Base-by-base conservation (phyloP, 64 coral and sea anemone species). In the Dendrophyllia cribrosa region DNA sequence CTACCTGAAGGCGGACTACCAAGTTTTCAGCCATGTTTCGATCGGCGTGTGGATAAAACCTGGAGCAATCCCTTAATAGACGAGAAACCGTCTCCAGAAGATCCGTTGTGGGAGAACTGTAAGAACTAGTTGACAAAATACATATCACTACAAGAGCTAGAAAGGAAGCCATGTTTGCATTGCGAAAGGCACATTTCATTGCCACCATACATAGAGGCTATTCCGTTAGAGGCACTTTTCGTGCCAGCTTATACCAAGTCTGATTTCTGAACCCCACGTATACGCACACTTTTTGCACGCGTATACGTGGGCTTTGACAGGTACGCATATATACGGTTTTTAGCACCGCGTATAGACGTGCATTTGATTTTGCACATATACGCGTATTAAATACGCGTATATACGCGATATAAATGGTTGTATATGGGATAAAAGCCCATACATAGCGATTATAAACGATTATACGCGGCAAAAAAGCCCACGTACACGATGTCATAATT, bases 401-500 rank as follows among this genome's bases (percentile, higher is more conserved):
- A n/a, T n/a, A n/a, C n/a, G n/a, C n/a, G n/a, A n/a, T n/a, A n/a
- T 69, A 69, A 26, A 69, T 69, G 66, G 66, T 69, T 69, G 66
- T 69, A 69, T 69, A 69, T 69, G 34, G 34, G 34, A 34, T 34
- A 34, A 34, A 34, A 69, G 66, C 66, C 66, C 66, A 23, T 69
- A 69, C 22, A 23, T 69, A 69, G n/a, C 22, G 66, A 23, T 23
- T 69, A 69, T 69, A 69, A 69, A 25, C 22, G n/a, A 69, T 22
- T 25, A 23, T 69, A 22, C 66, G 20, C 66, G 66, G 22, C 22
- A 69, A 5, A 69, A 25, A 69, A 69, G n/a, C 21, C 66, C 66
- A 69, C 66, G 66, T 69, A 69, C 66, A 69, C 66, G 66, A 69
- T 69, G 66, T 69, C 66, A 69, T 69, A 69, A 26, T 69, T 69